phyloP scores from a whole-genome alignment of 2,113 vertebrate genomes.

The Larimichthys polyactis region DNA sequence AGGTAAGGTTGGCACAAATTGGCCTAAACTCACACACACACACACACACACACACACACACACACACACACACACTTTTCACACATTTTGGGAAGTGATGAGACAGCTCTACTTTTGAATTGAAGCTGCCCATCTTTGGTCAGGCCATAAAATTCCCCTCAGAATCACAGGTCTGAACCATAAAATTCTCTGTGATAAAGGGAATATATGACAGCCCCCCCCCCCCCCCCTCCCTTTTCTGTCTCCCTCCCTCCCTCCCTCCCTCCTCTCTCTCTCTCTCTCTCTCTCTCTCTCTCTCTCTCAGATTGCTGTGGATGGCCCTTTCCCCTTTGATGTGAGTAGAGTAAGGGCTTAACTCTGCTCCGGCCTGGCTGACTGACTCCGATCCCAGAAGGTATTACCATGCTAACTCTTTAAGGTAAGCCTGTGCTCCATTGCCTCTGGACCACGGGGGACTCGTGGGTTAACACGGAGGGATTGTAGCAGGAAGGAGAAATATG shows the following conservation, averaged over 20 bases:
- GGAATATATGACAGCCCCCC: slow-evolving; percentile 70
- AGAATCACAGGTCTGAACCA: slow-evolving; percentile 75
- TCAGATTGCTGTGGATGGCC: slow-evolving; percentile 61
- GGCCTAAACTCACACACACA: slow-evolving; percentile 26
- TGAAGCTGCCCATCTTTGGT: slow-evolving; percentile 69
- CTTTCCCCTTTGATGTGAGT: slow-evolving; percentile 74
- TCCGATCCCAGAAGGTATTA: slow-evolving; percentile 69
- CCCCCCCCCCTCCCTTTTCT: slow-evolving; percentile 13
- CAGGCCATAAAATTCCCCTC: slow-evolving; percentile 71
- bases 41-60: neutral
- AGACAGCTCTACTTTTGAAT: slow-evolving; percentile 71
- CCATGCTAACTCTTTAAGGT: slow-evolving; percentile 71
- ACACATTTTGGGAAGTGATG: slow-evolving; percentile 59
- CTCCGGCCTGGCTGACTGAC: slow-evolving; percentile 67
- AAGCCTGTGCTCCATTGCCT: slow-evolving; percentile 49
- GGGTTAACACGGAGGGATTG: slow-evolving; percentile 38
- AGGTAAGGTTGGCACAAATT: slow-evolving; percentile 51
- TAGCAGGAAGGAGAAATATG: slow-evolving; percentile 20
- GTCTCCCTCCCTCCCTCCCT: neutral
- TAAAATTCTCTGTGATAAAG: slow-evolving; percentile 77
- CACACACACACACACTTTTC: neutral
- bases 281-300: slow-evolving; percentile 34
- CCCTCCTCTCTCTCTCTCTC: neutral
- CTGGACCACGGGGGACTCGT: slow-evolving; percentile 44
- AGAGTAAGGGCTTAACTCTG: slow-evolving; percentile 66